A percentile compares a stretch with the other conserved stretches of the same genome.
These are phyloP conservation scores for Ophraella communa DNA, from an alignment of 2,888 invertebrate genomes.

Conservation along the genomic window DNA sequence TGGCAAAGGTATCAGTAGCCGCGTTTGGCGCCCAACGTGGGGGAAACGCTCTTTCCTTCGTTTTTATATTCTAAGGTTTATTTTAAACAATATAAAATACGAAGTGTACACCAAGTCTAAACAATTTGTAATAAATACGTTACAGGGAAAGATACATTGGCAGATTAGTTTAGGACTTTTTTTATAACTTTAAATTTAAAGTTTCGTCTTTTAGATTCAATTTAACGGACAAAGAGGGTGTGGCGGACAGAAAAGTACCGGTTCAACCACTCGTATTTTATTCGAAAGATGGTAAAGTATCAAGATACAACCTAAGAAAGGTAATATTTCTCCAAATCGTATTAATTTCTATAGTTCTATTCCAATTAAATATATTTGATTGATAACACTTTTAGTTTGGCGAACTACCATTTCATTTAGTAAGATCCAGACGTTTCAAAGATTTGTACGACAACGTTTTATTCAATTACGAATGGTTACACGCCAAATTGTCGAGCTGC, in stretches of 20 bases:
- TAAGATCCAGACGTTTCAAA: conserved; percentile 87
- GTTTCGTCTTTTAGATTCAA: conserved; percentile 66
- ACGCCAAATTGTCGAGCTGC: conserved; percentile 93
- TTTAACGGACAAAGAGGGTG: conserved; percentile 85
- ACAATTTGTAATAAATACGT: too few species aligned
- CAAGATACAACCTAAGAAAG: conserved; percentile 93
- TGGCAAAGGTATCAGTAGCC: too few species aligned
- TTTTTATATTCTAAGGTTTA: too few species aligned
- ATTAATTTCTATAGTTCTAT: too few species aligned
- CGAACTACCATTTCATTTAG: conserved; percentile 93
- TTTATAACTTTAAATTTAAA: conserved; percentile 17
- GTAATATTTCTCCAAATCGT: too few species aligned
- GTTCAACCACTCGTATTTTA: conserved; percentile 91
- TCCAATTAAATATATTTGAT: too few species aligned
- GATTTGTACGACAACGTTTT: conserved; percentile 91
- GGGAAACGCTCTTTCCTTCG: too few species aligned
- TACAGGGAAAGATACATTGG: too few species aligned
- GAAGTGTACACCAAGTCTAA: too few species aligned
- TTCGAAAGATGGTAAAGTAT: conserved; percentile 86
- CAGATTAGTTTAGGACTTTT: too few species aligned
- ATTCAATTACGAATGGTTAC: conserved; percentile 97
- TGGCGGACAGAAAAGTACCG: conserved; percentile 93
- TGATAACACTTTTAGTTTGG: conserved; percentile 81
- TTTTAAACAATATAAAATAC: too few species aligned
- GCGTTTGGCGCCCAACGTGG: too few species aligned